Percentiles rank a stretch among this genome's conserved stretches.
These are phyloP conservation scores for Schizopygopsis pylzovi DNA, from an alignment of 2,797 vertebrate species.

Conservation along the genomic window DNA sequence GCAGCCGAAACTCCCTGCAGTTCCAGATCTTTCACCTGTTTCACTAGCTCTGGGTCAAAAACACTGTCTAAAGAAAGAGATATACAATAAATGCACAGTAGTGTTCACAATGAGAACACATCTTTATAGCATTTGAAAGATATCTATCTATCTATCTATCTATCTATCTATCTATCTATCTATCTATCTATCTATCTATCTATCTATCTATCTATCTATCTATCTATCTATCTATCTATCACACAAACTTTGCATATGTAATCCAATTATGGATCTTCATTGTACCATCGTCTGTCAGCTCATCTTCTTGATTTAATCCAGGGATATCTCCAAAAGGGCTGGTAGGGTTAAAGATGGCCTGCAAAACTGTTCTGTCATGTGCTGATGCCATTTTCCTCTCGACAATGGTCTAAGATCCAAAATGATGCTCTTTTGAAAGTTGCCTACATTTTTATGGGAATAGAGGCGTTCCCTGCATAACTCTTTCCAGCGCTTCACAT, in stretches of 20 bases:
- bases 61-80: constrained; percentile 72
- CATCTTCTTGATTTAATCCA: constrained; percentile 75
- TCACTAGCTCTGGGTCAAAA: constrained; percentile 82
- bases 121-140: not conserved
- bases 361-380: constrained; percentile 87
- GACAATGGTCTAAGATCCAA: not conserved
- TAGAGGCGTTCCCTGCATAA: constrained; percentile 47
- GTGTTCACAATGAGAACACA: not conserved
- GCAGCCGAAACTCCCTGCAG: constrained; percentile 84
- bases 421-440: not conserved
- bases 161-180: not conserved
- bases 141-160: not conserved
- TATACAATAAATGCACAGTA: not conserved
- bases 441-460: constrained; percentile 30
- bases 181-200: not conserved
- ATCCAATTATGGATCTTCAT: not conserved
- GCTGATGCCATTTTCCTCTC: constrained; percentile 80
- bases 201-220: not conserved
- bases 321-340: constrained; percentile 84
- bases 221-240: not conserved
- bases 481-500: constrained; percentile 33
- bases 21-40: constrained; percentile 85
- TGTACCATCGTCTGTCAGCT: constrained; percentile 82
- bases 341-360: constrained; percentile 89
- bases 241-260: not conserved